Base-by-base conservation (phyloP, 53 echinoderm and acorn worm species). In the Holothuria leucospilota region DNA sequence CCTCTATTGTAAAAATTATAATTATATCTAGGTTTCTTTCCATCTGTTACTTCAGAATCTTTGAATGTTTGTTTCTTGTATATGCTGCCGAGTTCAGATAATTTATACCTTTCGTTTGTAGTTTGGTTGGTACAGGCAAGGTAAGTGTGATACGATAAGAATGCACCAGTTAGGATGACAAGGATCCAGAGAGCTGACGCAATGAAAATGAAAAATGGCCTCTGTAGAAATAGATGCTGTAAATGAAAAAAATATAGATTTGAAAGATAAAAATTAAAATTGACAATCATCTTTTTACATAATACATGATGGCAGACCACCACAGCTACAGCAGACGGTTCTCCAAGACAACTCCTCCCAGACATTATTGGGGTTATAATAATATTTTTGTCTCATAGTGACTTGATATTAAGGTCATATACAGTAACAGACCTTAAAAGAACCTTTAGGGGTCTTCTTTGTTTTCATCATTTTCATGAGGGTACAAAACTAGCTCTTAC, bases 61-160 rank as follows among this genome's bases (percentile, higher is more conserved):
- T 75, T 75, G 2, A 26, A 14, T 38, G 24, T 75, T 30, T 27
- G 16, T 34, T 11, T 59, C 10, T 9, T 27, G 28, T 59, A 8
- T 29, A 21, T 56, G 27, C 21, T 61, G 53, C 29, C 30, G 41
- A 84, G 29, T 67, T 58, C 65, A 21, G 92, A 62, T 64, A 83
- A 28, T 78, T 94, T 96, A 85, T 93, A 96, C 59, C 93, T 84
- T 84, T 96, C 96, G 51, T 96, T 96, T 29, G 96, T 96, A 13
- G 96, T 96, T 63, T 96, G 96, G 66, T 96, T 96, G 29, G 93
- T 94, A 5, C 73, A 2, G 8, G 88, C 89, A 30, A 96, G 91
- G 82, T 89, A 92, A 40, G 91, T 34, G 38, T 96, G 96, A 69
- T 94, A 96, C 81, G 59, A 71, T 40, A 85, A 81, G 68, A 96